Percentiles rank a stretch among this genome's conserved stretches.
phyloP scores from a whole-genome alignment of 2,113 vertebrate genomes.

The Actinemys pallida region DNA sequence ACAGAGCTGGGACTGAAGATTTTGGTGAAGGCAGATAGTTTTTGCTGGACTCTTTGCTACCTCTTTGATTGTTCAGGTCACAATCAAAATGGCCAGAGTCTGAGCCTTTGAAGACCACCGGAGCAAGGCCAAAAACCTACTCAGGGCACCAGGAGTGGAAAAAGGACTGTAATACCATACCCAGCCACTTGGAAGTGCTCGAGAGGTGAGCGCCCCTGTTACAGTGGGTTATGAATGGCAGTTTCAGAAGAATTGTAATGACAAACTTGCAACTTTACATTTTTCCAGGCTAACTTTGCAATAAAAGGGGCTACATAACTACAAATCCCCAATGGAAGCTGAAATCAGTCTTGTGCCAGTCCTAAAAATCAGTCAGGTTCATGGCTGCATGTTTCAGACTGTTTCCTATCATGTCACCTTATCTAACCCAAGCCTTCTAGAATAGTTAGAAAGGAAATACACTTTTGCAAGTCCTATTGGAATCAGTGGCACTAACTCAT shows the following conservation, averaged over 20 bases:
- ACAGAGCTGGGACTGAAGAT: background rate
- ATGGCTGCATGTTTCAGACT: background rate
- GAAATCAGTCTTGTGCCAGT: background rate
- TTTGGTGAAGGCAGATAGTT: background rate
- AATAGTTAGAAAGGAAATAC: background rate
- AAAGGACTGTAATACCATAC: background rate
- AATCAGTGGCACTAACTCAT: background rate
- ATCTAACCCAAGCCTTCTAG: background rate
- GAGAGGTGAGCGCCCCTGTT: background rate
- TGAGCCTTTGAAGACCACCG: background rate
- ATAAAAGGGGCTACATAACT: background rate
- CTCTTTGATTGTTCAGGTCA: background rate
- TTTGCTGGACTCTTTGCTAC: background rate
- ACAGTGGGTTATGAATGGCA: background rate
- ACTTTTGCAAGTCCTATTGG: background rate
- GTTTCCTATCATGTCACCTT: background rate
- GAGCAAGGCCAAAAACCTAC: background rate
- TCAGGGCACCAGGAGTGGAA: background rate
- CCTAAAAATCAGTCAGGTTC: background rate
- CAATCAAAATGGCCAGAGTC: background rate
- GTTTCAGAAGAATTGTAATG: background rate
- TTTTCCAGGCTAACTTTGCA: background rate
- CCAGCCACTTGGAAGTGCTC: background rate
- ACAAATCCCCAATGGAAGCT: background rate
- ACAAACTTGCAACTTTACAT: accelerated